Evolutionary conservation across 2,113 vertebrate genomes (phyloP), one percentile per base, ranked within the genome.

Genomic region (Salvelinus fontinalis): DNA sequence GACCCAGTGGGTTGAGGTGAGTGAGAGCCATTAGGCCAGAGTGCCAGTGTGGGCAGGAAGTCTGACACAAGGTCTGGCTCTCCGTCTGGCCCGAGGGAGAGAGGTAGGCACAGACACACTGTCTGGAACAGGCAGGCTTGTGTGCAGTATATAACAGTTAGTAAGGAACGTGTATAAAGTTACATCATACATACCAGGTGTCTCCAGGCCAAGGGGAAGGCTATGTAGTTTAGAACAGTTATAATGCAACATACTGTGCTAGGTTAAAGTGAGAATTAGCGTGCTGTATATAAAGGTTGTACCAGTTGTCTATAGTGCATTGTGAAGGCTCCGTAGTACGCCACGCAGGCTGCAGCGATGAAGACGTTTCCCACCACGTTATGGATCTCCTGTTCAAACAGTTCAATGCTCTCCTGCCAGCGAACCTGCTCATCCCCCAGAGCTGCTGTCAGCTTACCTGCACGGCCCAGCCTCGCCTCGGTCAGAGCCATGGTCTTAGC

Each of bases 261-360:
- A 44, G 51, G 51, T 54, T 54, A 54, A 1, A 54, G 16, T 54
- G 51, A 16, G 51, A 54, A 4, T 5, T 54, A 54, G 8, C n/a
- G 0, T n/a, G n/a, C 5, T n/a, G 59, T n/a, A 62, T 22, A n/a
- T 22, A 8, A 6, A 22, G 59, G 59, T 86, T 91, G 80, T 81
- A 95, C 91, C 90, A 90, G 26, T n/a, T 95, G 93, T 78, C 95
- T 93, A 8, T 95, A 96, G 18, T 94, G 89, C 20, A 92, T 92
- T 2, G 95, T 96, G 85, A 97, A 96, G 4, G 94, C 95, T 29
- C 95, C 94, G 1, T 93, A 95, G 70, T 95, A 96, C 5, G 95
- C 93, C 54, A 97, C 94, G 5, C 95, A 96, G 3, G 95, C 95
- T 2, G 94, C 94, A 13, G 93, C 95, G 78, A 96, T 95, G 83